phyloP scores from a whole-genome alignment of 2,888 invertebrate genomes.

The Hyalella azteca region DNA sequence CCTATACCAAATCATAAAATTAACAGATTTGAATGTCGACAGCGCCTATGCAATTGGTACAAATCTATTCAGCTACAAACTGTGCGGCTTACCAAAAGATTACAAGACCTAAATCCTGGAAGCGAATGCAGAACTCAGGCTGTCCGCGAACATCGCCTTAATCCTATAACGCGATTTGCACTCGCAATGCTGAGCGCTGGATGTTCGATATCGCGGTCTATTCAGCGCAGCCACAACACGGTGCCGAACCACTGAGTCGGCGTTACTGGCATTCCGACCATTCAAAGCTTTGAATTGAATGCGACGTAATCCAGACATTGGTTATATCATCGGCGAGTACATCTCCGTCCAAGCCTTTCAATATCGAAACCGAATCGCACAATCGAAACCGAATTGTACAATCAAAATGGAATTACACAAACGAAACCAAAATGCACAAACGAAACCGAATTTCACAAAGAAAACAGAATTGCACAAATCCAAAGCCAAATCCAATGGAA shows the following conservation, averaged over 20 bases:
- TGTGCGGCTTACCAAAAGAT: not conserved
- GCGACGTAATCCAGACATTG: not conserved
- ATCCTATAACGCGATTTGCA: conserved; percentile 18
- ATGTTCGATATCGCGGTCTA: conserved; percentile 21
- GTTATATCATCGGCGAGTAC: not conserved
- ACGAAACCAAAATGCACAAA: too few relatives aligned
- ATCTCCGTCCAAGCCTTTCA: not conserved
- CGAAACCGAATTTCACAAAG: too few relatives aligned
- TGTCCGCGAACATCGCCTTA: conserved; percentile 2
- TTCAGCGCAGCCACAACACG: not conserved
- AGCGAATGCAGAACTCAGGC: not conserved
- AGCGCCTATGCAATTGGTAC: too few relatives aligned
- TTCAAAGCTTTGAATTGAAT: not conserved
- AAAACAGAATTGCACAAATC: too few relatives aligned
- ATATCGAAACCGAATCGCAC: too few relatives aligned
- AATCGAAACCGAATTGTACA: not conserved
- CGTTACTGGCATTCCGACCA: not conserved
- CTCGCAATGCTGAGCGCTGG: not conserved
- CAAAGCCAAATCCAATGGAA: too few relatives aligned
- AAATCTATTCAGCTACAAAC: not conserved
- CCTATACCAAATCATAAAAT: too few relatives aligned
- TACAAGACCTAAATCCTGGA: not conserved
- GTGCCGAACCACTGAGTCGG: not conserved
- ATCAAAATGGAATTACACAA: too few relatives aligned
- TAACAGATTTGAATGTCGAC: too few relatives aligned